These are phyloP conservation scores for Tretioscincus oriximinensis DNA, from an alignment of 2,113 vertebrate species.

Conservation along the genomic window DNA sequence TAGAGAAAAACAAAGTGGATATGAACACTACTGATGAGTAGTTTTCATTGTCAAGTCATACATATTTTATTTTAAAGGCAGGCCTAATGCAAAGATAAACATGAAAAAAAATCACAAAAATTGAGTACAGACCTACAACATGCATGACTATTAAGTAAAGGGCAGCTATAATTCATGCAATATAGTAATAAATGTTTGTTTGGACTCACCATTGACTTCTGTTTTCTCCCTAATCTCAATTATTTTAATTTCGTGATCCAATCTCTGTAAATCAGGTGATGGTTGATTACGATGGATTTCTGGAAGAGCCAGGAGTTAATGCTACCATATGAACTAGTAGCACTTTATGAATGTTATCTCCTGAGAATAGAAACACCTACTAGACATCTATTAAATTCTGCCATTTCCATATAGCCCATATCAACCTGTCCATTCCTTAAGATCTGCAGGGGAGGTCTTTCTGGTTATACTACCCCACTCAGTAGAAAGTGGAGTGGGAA, in stretches of 20 bases:
- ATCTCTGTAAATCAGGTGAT: conserved; percentile 11
- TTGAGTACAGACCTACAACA: neutral
- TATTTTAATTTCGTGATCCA: conserved; percentile 9
- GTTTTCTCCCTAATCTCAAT: conserved; percentile 1
- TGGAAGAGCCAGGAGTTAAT: neutral
- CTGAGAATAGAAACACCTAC: neutral
- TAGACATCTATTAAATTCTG: neutral
- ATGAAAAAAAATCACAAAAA: neutral
- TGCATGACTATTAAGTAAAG: too few relatives aligned
- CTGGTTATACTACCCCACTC: too few relatives aligned
- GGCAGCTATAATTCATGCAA: too few relatives aligned
- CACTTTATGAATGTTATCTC: neutral
- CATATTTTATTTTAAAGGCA: neutral
- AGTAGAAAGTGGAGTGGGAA: too few relatives aligned
- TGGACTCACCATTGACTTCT: conserved; percentile 10
- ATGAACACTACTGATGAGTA: neutral
- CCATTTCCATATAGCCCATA: neutral
- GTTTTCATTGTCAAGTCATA: neutral
- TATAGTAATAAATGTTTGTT: neutral
- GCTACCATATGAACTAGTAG: neutral
- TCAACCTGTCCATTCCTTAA: too few relatives aligned
- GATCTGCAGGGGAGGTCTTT: too few relatives aligned
- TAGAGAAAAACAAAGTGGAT: neutral
- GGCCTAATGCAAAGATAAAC: neutral
- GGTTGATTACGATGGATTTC: neutral